Percentiles rank a stretch among this genome's conserved stretches.
These are phyloP conservation scores for Dendrolimus pini DNA, from an alignment of 2,888 invertebrate genomes.

Conservation along the genomic window DNA sequence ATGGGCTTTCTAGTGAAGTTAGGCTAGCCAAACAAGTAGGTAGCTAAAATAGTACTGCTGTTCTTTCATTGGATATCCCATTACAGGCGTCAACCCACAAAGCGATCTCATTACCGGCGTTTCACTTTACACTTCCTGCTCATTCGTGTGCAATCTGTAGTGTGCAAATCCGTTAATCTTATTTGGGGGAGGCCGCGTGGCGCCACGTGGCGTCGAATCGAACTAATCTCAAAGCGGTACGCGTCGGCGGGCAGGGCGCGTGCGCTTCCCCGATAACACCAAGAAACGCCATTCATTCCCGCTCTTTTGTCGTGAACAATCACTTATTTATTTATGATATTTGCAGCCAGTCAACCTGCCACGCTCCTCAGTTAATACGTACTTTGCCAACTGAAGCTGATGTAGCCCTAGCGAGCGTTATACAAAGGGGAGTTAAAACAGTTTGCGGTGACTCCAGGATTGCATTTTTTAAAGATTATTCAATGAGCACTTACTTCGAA, in stretches of 20 bases:
- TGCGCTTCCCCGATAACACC: constrained; percentile 69
- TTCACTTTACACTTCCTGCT: constrained; percentile 76
- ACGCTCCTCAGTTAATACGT: constrained; percentile 54
- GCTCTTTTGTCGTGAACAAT: constrained; percentile 73
- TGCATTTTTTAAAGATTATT: too few species aligned
- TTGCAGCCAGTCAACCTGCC: constrained; percentile 68
- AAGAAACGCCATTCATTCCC: constrained; percentile 73
- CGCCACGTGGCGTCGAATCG: constrained; percentile 71
- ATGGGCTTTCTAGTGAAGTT: too few species aligned
- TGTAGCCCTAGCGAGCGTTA: background rate
- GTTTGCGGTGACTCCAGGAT: too few species aligned
- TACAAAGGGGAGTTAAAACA: too few species aligned
- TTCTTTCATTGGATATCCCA: background rate
- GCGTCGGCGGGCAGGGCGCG: constrained; percentile 63
- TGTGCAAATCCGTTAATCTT: constrained; percentile 76
- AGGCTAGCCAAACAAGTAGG: too few species aligned
- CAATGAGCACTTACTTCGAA: too few species aligned
- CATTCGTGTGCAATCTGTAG: constrained; percentile 76
- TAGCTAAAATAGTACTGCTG: background rate
- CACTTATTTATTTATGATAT: constrained; percentile 75
- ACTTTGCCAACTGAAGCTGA: constrained; percentile 25
- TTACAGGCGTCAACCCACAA: constrained; percentile 43
- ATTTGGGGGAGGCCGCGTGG: constrained; percentile 65
- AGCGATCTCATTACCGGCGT: constrained; percentile 68
- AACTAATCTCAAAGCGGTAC: constrained; percentile 71